Conservation (phyloP, 92 coral and sea anemone species). For the Muricea muricata region DNA sequence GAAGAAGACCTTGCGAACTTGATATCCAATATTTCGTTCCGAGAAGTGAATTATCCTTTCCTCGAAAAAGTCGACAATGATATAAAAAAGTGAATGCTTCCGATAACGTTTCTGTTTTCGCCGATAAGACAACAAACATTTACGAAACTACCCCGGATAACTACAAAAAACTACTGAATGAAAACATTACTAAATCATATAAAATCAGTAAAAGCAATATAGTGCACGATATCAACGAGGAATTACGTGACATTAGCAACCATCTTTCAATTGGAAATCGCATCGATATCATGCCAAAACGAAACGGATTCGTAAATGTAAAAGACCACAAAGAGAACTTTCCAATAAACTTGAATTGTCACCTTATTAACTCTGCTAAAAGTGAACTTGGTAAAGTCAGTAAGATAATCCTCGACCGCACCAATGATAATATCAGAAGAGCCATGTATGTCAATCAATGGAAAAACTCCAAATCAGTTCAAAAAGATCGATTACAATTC, state of each 20-base stretch:
- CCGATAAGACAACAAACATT: constrained; percentile 57
- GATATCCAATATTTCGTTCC: constrained; percentile 49
- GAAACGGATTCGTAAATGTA: not conserved
- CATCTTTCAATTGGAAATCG: no score
- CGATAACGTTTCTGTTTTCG: constrained; percentile 47
- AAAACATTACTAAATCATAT: not conserved
- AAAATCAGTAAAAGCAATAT: not conserved
- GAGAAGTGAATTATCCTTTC: constrained; percentile 35
- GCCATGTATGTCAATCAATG: not conserved
- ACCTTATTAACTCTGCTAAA: constrained; percentile 7
- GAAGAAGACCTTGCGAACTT: constrained; percentile 44
- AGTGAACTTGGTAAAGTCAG: constrained; percentile 29
- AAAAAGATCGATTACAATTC: not conserved
- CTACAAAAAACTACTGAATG: not conserved
- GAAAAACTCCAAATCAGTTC: constrained; percentile 8
- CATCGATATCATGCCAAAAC: no score
- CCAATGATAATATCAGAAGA: constrained; percentile 1
- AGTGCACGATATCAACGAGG: not conserved
- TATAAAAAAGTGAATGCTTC: constrained; percentile 39
- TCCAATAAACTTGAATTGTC: constrained; percentile 10
- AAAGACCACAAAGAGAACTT: constrained; percentile 32
- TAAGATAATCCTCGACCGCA: constrained; percentile 8
- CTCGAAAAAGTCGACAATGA: constrained; percentile 37
- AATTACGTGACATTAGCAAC: not conserved
- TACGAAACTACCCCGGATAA: constrained; percentile 30